Percentiles rank a stretch among this genome's conserved stretches.
phyloP scores from a whole-genome alignment of 2,113 vertebrate genomes.

The Limanda limanda region DNA sequence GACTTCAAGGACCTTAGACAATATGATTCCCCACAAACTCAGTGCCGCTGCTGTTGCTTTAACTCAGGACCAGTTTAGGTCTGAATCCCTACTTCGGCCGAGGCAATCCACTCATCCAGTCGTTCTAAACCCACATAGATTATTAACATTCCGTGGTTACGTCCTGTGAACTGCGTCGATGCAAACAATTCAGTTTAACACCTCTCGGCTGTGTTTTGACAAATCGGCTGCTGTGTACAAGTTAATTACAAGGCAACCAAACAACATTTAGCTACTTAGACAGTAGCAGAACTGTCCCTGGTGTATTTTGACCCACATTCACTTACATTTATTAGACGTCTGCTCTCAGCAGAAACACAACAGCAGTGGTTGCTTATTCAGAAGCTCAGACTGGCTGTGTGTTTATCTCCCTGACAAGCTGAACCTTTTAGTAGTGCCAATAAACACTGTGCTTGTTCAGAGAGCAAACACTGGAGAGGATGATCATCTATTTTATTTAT shows the following conservation, averaged over 20 bases:
- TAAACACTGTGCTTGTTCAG: neutral
- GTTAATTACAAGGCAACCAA: slow-evolving; percentile 56
- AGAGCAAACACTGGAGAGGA: neutral
- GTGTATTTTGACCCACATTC: slow-evolving; percentile 67
- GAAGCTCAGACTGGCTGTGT: neutral
- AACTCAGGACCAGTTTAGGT: no score
- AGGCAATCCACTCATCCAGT: neutral
- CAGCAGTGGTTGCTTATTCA: neutral
- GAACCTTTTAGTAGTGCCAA: neutral
- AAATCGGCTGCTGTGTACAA: slow-evolving; percentile 14
- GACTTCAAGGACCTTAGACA: neutral
- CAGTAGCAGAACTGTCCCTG: slow-evolving; percentile 44
- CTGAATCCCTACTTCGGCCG: neutral
- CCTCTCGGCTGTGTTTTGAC: slow-evolving; percentile 6
- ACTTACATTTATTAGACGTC: slow-evolving; percentile 49
- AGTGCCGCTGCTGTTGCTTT: no score
- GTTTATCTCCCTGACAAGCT: neutral
- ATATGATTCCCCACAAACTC: neutral
- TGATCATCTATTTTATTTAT: neutral
- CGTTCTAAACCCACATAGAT: neutral
- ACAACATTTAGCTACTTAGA: slow-evolving; percentile 31
- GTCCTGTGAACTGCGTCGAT: neutral
- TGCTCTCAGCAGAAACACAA: slow-evolving; percentile 10
- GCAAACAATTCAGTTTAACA: slow-evolving; percentile 5
- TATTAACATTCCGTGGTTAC: neutral